These are phyloP conservation scores for Drosophila neonasuta DNA, from an alignment of 2,888 invertebrate genomes.

Conservation along the genomic window DNA sequence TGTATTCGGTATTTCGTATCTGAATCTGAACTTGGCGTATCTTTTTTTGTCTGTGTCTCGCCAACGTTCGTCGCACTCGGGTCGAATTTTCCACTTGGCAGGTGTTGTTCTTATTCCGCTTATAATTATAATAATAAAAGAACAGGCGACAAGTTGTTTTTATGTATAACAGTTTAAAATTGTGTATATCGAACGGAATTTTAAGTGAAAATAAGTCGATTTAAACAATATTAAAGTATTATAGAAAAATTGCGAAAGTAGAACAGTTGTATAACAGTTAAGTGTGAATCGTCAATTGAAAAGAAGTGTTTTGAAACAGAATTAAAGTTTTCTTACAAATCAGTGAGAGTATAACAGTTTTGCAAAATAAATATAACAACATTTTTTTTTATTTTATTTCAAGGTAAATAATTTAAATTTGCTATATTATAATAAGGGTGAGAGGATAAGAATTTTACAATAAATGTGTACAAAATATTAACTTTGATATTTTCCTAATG, in stretches of 20 bases:
- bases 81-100: conserved; percentile 28
- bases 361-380: no score
- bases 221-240: no score
- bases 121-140: conserved; percentile 2
- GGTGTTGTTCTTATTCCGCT: conserved; percentile 25
- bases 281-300: background rate
- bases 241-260: no score
- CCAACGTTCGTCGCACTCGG: conserved; percentile 52
- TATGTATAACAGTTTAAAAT: background rate
- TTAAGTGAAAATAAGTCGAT: no score
- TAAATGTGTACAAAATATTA: no score
- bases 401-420: no score
- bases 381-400: no score
- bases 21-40: conserved; percentile 41
- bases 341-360: background rate
- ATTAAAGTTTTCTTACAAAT: no score
- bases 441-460: no score
- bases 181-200: background rate
- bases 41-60: conserved; percentile 40
- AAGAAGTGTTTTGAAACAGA: no score
- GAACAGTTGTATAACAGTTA: background rate
- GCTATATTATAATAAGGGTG: no score
- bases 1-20: conserved; percentile 33
- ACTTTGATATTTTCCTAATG: no score
- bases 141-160: background rate